phyloP scores from a whole-genome alignment of 2,797 vertebrate species.

The Heteromormyrus szaboi region DNA sequence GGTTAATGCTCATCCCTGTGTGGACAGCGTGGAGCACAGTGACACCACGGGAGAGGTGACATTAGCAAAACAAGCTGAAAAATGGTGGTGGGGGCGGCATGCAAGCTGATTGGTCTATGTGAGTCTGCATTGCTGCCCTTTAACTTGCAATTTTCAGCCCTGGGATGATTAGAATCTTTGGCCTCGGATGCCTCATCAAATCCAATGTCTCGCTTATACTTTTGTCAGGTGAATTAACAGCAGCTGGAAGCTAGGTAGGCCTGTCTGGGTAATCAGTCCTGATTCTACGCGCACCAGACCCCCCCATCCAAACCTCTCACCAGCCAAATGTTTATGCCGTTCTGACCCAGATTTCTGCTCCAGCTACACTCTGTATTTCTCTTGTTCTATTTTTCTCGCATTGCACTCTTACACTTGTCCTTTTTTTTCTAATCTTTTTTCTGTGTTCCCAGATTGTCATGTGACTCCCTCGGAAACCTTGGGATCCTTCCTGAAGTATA shows the following conservation, averaged over 20 bases:
- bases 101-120: slow-evolving; percentile 2
- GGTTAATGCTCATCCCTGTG: neutral
- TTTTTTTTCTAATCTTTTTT: neutral
- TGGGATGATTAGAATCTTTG: slow-evolving; percentile 4
- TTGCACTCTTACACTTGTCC: neutral
- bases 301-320: neutral
- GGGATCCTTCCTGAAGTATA: neutral
- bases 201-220: neutral
- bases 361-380: neutral
- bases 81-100: neutral
- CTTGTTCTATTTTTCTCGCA: neutral
- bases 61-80: neutral
- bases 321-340: neutral
- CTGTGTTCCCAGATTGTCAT: neutral
- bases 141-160: slow-evolving; percentile 7
- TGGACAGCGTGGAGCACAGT: neutral
- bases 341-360: neutral
- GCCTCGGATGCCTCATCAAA: neutral
- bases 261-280: slow-evolving; percentile 8
- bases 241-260: neutral
- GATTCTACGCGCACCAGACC: neutral
- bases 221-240: neutral
- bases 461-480: neutral
- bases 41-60: neutral
- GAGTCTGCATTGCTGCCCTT: slow-evolving; percentile 8